phyloP scores from a whole-genome alignment of 1,140 invertebrate genomes.

The Cydia splendana region DNA sequence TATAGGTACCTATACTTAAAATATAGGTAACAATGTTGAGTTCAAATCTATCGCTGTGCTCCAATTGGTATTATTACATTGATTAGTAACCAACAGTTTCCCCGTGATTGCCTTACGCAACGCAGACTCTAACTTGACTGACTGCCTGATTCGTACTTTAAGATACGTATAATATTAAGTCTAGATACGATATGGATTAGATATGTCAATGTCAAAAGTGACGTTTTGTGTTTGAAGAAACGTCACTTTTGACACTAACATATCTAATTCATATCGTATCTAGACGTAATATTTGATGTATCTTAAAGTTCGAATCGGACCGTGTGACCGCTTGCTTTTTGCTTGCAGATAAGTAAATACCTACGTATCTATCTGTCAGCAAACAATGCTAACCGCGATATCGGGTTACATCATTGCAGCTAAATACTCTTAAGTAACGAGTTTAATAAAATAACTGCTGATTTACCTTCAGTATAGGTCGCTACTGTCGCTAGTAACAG shows the following conservation, averaged over 20 bases:
- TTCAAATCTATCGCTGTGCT: not conserved
- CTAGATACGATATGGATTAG: no score
- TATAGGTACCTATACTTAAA: no score
- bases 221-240: no score
- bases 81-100: slow-evolving; percentile 8
- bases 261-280: no score
- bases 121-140: not conserved
- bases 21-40: not conserved
- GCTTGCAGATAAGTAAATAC: no score
- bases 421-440: slow-evolving; percentile 9
- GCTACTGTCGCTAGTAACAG: no score
- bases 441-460: not conserved
- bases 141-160: no score
- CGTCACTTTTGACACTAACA: no score
- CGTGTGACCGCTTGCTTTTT: not conserved
- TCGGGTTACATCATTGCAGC: slow-evolving; percentile 23
- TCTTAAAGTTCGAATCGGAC: no score
- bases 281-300: no score
- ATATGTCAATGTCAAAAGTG: no score
- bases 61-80: slow-evolving; percentile 19
- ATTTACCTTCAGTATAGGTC: not conserved
- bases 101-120: slow-evolving; percentile 20
- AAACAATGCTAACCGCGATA: slow-evolving; percentile 13
- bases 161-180: no score
- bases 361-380: slow-evolving; percentile 23